Evolutionary conservation across 1,140 invertebrate genomes (phyloP).

Genomic region (Odontomachus brunneus): DNA sequence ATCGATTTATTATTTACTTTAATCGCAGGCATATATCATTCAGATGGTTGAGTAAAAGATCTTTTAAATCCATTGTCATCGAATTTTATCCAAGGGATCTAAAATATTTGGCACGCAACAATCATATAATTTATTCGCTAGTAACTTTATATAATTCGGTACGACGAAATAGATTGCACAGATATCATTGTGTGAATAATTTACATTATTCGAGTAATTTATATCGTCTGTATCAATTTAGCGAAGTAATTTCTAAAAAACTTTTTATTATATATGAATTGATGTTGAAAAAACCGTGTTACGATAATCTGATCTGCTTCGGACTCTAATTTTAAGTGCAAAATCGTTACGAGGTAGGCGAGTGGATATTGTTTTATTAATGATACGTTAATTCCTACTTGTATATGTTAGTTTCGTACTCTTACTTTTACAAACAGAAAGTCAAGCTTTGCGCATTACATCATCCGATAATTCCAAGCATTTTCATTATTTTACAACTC

Average conservation of each 20-base stretch:
- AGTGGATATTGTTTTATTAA: background rate
- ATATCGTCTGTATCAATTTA: conserved; percentile 1
- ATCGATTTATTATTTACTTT: conserved; percentile 10
- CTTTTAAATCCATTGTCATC: background rate
- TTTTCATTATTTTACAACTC: accelerated
- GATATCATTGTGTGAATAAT: background rate
- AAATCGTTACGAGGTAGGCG: background rate
- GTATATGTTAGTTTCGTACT: background rate
- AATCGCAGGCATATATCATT: background rate
- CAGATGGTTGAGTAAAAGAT: too few relatives aligned
- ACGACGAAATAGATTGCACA: background rate
- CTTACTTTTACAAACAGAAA: background rate
- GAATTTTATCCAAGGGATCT: background rate
- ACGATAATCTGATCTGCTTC: background rate
- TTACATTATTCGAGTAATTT: background rate
- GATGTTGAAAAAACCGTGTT: background rate
- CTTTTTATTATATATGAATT: background rate
- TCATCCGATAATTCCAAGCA: background rate
- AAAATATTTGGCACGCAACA: too few relatives aligned
- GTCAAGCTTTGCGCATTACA: background rate
- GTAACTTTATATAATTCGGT: background rate
- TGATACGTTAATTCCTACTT: background rate
- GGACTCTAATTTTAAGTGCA: background rate
- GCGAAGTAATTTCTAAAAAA: background rate
- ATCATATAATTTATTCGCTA: background rate